Evolutionary conservation across 2,113 vertebrate genomes (phyloP).

Genomic region (Oxyura jamaicensis): DNA sequence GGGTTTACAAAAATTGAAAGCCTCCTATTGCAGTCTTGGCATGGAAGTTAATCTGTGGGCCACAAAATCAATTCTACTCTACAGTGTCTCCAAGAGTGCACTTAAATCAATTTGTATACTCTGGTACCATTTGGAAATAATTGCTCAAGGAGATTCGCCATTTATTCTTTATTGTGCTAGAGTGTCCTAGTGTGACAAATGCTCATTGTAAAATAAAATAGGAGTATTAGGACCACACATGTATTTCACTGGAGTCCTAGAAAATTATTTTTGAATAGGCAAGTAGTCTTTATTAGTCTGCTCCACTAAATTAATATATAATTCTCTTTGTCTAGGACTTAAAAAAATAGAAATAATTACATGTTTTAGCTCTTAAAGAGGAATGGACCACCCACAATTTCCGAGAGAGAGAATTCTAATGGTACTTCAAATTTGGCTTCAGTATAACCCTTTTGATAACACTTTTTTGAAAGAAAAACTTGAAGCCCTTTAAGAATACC

Average conservation of each 20-base stretch:
- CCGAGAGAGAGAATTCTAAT: background rate
- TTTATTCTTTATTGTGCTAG: background rate
- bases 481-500: background rate
- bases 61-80: conserved; percentile 71
- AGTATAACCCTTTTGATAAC: background rate
- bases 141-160: conserved; percentile 33
- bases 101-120: conserved; percentile 75
- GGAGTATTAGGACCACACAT: conserved; percentile 23
- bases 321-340: background rate
- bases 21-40: conserved; percentile 50
- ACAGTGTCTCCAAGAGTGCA: conserved; percentile 73
- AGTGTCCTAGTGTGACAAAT: conserved; percentile 19
- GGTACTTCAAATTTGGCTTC: conserved; percentile 17
- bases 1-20: conserved; percentile 56
- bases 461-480: background rate
- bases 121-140: conserved; percentile 60
- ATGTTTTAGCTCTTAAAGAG: background rate
- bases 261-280: conserved; percentile 24
- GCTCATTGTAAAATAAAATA: conserved; percentile 47
- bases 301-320: conserved; percentile 14
- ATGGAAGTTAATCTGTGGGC: conserved; percentile 53
- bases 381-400: conserved; percentile 38
- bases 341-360: background rate
- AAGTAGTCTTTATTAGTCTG: background rate
- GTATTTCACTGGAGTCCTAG: background rate